Evolutionary conservation across 2,888 invertebrate genomes (phyloP).

Genomic region (Cephus spinipes): DNA sequence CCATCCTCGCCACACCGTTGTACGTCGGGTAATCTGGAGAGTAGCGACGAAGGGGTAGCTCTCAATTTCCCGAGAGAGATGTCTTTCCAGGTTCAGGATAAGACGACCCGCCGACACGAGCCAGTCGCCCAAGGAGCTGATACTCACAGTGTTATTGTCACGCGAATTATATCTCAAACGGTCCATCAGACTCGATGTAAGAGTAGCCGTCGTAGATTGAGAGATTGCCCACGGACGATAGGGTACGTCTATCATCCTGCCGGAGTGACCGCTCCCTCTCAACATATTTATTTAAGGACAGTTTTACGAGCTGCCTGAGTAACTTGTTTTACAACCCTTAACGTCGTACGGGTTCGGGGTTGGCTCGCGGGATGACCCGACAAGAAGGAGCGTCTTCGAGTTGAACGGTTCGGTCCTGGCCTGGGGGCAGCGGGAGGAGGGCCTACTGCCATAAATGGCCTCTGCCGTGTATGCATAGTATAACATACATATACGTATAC

Average conservation of each 20-base stretch:
- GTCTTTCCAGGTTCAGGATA: neutral
- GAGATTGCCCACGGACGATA: neutral
- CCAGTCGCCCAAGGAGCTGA: neutral
- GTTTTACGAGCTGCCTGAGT: conserved; percentile 23
- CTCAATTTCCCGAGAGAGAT: conserved; percentile 1
- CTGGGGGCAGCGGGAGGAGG: neutral
- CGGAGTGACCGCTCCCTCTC: conserved; percentile 16
- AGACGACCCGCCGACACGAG: neutral
- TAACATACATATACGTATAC: neutral
- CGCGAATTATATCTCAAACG: neutral
- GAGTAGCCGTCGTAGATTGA: neutral
- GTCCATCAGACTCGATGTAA: neutral
- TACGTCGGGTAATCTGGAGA: neutral
- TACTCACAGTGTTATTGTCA: neutral
- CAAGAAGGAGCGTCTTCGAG: neutral
- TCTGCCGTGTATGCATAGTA: neutral
- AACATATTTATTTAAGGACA: conserved; percentile 22
- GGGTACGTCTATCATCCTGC: neutral
- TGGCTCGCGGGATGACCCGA: neutral
- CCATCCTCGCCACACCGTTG: neutral
- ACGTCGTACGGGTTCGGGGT: conserved; percentile 23
- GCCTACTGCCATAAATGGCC: conserved; percentile 8
- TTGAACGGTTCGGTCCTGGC: conserved; percentile 10
- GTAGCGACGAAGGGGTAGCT: neutral
- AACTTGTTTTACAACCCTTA: conserved; percentile 21